Percentiles rank a stretch among this genome's conserved stretches.
Evolutionary conservation across 2,797 vertebrate species (phyloP).

Genomic region (Pangasius djambal): DNA sequence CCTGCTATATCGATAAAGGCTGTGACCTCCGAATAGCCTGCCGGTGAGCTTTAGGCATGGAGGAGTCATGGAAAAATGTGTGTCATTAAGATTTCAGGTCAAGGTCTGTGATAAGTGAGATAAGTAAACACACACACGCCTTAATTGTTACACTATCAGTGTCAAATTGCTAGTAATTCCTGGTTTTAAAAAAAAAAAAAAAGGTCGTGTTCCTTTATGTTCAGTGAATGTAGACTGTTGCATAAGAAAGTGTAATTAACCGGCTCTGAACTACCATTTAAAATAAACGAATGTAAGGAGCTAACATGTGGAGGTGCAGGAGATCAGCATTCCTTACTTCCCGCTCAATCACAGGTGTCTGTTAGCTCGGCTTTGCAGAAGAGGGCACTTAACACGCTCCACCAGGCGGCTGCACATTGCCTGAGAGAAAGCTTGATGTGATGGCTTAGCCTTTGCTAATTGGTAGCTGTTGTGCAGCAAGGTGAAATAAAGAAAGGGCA

Average conservation of each 20-base stretch:
- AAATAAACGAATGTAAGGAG: background rate
- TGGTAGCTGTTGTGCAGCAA: background rate
- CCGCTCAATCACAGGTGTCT: background rate
- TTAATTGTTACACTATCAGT: background rate
- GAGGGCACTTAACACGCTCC: background rate
- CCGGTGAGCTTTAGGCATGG: constrained; percentile 71
- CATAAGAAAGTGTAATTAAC: background rate
- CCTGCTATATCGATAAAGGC: constrained; percentile 89
- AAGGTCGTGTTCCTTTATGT: background rate
- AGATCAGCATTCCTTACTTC: background rate
- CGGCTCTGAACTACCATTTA: background rate
- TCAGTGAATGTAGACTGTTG: background rate
- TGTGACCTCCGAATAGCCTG: constrained; percentile 83
- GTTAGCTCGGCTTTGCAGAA: background rate
- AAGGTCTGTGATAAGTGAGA: background rate
- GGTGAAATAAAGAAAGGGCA: background rate
- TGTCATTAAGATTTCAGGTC: background rate
- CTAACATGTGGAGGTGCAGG: background rate
- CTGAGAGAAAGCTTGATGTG: background rate
- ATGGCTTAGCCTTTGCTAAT: background rate
- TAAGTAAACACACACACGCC: background rate
- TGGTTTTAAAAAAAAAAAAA: background rate
- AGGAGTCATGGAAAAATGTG: constrained; percentile 4
- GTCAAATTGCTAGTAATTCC: background rate
- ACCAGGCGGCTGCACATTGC: background rate